Evolutionary conservation across 2,888 invertebrate species (phyloP), one percentile per base, ranked within the genome.

Genomic region (Elysia crispata): DNA sequence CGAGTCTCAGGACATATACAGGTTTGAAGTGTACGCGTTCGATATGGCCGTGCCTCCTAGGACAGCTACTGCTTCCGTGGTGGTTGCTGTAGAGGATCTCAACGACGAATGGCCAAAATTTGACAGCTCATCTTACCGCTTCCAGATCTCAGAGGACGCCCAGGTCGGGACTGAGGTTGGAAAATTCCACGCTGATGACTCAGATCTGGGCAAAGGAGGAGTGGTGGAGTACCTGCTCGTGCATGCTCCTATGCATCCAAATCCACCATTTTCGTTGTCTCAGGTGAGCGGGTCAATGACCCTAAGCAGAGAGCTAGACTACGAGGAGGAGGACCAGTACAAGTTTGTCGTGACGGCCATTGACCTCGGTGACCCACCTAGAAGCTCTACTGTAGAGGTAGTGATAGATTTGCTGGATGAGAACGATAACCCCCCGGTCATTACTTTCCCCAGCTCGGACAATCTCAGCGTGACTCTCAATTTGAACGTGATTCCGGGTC

Each of bases 351-450:
- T 85, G 31, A 77, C 81, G 23, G 83, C 85, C n/a, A 69, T 81
- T 60, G 83, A 83, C 50, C 30, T 81, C 18, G 83, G 83, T 23
- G 60, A 74, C 18, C 79, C 80, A 5, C 82, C 81, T 8, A 79
- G 76, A 67, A 85, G 77, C 64, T 82, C 83, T 15, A 80, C 83
- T 1, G 79, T 83, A 1, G 76, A 76, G 11, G 80, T 85, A 18
- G 62, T 75, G 50, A 77, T 83, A 8, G 41, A 67, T 15, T 77
- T 85, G 54, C 23, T 78, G 23, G 83, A 83, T 74, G 81, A 79
- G 57, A 85, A 83, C 72, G 83, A 83, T 79, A 82, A 83, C 75
- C 60, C 72, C 33, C 83, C 83, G 33, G 66, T 82, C 70, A 85
- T 85, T 64, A 67, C 80, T 20, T 83, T 83, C 66, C 83, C 84